Base-by-base conservation (phyloP, 2,888 invertebrate species). In the Nysson spinosus region DNA sequence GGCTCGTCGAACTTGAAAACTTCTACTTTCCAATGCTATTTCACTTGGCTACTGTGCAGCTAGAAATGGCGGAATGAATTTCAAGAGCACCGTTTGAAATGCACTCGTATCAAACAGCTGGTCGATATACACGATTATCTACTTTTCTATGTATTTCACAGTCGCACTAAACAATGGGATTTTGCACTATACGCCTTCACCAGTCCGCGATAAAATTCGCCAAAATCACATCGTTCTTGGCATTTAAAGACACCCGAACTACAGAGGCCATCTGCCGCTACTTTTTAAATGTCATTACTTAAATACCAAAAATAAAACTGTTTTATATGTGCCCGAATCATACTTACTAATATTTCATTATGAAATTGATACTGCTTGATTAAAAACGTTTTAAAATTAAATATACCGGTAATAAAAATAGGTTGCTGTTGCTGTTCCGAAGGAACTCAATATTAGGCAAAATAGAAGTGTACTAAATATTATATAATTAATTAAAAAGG, bases 81-180 rank as follows among this genome's bases (percentile, higher is more conserved):
- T 56, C n/a, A 49, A 34, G 43, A 57, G 50, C 42, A 24, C 34
- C 39, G 43, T 34, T 46, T 51, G 47, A 14, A 47, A 42, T 44
- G 39, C 39, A 39, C 30, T 54, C 47, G 43, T 50, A 35, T 16
- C n/a, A 46, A 63, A 74, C 67, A 46, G 63, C 32, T 70, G 63
- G 30, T 67, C 72, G 54, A 73, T 74, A 70, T 11, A 37, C 17
- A 46, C n/a, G 32, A 61, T 47, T 35, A 16, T 28, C 26, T 46
- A 17, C 49, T 43, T 51, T 46, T 22, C 24, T 20, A 37, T 58
- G 62, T 30, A n/a, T n/a, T n/a, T n/a, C n/a, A 30, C 43, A 17
- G 4, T 16, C 30, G n/a, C 30, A 5, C 12, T 28, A 19, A n/a
- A n/a, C 28, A 22, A 32, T 12, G 1, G 9, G 50, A 6, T 55